Percentiles rank a stretch among this genome's conserved stretches.
Evolutionary conservation across 1,140 invertebrate genomes (phyloP).

Genomic region (Paraescarpia echinospica): DNA sequence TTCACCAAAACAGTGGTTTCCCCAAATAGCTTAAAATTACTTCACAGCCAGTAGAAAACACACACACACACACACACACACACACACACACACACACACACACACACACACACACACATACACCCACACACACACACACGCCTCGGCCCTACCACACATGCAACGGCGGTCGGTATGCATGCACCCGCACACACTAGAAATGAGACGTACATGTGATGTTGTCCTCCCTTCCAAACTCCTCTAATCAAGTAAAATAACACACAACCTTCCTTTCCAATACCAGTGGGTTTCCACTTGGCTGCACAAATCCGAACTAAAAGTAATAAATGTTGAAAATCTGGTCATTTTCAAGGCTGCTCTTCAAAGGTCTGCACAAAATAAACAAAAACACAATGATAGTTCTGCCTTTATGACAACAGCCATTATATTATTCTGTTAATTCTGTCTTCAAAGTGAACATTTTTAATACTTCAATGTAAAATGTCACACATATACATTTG

Average conservation of each 20-base stretch:
- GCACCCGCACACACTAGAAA: neutral
- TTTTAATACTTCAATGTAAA: slow-evolving; percentile 7
- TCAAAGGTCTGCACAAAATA: slow-evolving; percentile 46
- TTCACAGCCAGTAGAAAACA: no score
- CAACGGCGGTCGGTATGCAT: no score
- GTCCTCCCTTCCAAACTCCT: slow-evolving; percentile 49
- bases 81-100: no score
- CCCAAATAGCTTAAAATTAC: no score
- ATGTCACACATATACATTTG: neutral
- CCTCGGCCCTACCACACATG: no score
- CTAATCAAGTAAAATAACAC: slow-evolving; percentile 47
- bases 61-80: no score
- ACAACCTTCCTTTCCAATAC: slow-evolving; percentile 51
- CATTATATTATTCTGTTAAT: no score
- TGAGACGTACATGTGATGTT: slow-evolving; percentile 45
- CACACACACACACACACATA: no score
- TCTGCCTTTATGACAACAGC: no score
- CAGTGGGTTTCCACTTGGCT: slow-evolving; percentile 39
- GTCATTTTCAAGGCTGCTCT: slow-evolving; percentile 51
- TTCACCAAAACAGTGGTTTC: no score
- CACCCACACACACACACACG: no score
- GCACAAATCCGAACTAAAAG: slow-evolving; percentile 46
- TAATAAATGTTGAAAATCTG: slow-evolving; percentile 48
- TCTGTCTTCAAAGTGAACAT: neutral
- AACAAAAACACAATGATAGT: slow-evolving; percentile 8